phyloP scores from a whole-genome alignment of 2,797 vertebrate genomes.

The Pseudochirops cupreus region DNA sequence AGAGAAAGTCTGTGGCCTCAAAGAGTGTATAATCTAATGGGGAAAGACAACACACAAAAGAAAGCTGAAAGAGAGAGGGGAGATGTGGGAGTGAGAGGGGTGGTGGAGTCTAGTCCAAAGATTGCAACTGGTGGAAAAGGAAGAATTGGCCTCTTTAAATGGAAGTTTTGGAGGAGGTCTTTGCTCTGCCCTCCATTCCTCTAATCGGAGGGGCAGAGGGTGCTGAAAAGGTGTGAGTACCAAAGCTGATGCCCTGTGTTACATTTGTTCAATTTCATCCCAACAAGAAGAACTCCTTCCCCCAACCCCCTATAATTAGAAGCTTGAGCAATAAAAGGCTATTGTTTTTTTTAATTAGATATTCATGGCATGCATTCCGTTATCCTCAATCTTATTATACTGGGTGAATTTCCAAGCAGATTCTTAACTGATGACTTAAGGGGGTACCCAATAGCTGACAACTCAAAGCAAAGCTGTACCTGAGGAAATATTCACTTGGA shows the following conservation, averaged over 20 bases:
- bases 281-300: conserved; percentile 68
- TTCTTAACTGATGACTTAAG: conserved; percentile 78
- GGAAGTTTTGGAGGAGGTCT: not conserved
- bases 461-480: conserved; percentile 77
- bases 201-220: not conserved
- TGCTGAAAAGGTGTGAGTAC: not conserved
- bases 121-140: not conserved
- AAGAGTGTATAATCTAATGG: not conserved
- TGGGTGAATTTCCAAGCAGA: conserved; percentile 72
- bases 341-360: conserved; percentile 79
- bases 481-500: conserved; percentile 72
- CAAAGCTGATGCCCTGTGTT: not conserved
- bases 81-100: not conserved
- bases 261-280: conserved; percentile 26
- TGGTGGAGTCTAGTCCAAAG: not conserved
- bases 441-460: conserved; percentile 78
- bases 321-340: conserved; percentile 68
- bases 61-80: not conserved
- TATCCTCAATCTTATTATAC: not conserved
- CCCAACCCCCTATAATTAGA: conserved; percentile 65
- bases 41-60: not conserved
- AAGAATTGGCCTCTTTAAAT: not conserved
- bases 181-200: not conserved
- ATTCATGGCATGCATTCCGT: conserved; percentile 75
- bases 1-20: not conserved